Conservation (phyloP, 1,140 invertebrate genomes). For the Cardiocondyla obscurior region DNA sequence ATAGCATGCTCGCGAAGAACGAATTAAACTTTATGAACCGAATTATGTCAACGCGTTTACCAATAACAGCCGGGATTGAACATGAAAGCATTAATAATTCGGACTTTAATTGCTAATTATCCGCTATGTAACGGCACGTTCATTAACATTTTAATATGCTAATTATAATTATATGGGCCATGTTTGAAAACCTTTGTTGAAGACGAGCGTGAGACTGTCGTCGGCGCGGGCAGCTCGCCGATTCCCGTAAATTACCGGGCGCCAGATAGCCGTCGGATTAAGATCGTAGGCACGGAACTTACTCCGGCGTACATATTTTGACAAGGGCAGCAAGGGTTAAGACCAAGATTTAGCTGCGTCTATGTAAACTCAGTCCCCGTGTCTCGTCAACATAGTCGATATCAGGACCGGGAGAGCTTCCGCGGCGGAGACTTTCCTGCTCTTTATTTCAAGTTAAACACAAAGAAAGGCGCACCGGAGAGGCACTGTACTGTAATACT, state of each 20-base stretch:
- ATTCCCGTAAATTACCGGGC: slow-evolving; percentile 30
- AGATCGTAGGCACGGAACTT: slow-evolving; percentile 37
- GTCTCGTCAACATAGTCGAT: slow-evolving; percentile 30
- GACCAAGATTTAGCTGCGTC: slow-evolving; percentile 47
- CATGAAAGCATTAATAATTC: slow-evolving; percentile 15
- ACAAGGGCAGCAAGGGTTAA: slow-evolving; percentile 48
- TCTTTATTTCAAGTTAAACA: slow-evolving; percentile 22
- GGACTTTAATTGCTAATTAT: slow-evolving; percentile 17
- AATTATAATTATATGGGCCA: background rate
- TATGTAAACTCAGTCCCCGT: background rate
- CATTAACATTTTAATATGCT: background rate
- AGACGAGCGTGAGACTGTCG: background rate
- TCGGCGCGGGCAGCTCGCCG: background rate
- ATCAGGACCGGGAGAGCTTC: slow-evolving; percentile 6
- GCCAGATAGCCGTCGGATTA: slow-evolving; percentile 44
- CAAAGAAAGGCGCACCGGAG: background rate
- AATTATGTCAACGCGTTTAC: slow-evolving; percentile 3
- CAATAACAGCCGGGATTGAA: background rate
- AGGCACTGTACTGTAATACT: background rate
- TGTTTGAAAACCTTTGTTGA: background rate
- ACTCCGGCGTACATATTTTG: slow-evolving; percentile 46
- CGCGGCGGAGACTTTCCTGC: background rate
- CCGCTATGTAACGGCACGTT: background rate
- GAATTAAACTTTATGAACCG: background rate
- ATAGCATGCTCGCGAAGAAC: background rate